Conservation (phyloP, 2,888 invertebrate genomes). For the Spisula subtruncata region DNA sequence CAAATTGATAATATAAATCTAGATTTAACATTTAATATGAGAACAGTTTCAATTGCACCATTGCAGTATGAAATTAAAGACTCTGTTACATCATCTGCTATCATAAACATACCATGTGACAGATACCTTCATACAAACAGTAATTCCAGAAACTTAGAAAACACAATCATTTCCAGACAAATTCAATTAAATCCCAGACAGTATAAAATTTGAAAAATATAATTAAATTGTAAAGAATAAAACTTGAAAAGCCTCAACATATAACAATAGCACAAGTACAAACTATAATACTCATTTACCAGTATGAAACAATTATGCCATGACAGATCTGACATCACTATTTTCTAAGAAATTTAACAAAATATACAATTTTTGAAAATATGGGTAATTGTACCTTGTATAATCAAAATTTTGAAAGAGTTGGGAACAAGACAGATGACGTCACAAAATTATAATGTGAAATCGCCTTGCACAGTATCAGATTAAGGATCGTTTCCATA, state of each 20-base stretch:
- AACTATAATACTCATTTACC: too few species aligned
- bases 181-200: constrained; percentile 5
- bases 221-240: not conserved
- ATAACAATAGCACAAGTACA: not conserved
- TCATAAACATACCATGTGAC: not conserved
- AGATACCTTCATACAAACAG: not conserved
- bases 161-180: constrained; percentile 1
- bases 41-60: not conserved
- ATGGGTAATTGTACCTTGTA: too few species aligned
- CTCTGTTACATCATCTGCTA: not conserved
- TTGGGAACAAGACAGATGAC: too few species aligned
- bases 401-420: too few species aligned
- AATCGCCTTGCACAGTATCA: too few species aligned
- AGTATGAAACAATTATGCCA: too few species aligned
- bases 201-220: constrained; percentile 1
- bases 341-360: too few species aligned
- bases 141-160: not conserved
- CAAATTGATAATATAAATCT: not conserved
- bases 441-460: too few species aligned
- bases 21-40: not conserved
- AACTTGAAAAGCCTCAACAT: not conserved
- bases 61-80: not conserved
- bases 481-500: too few species aligned
- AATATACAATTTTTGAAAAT: too few species aligned
- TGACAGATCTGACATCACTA: too few species aligned